Conservation (phyloP, 2,797 vertebrate species). For the Periparus ater region DNA sequence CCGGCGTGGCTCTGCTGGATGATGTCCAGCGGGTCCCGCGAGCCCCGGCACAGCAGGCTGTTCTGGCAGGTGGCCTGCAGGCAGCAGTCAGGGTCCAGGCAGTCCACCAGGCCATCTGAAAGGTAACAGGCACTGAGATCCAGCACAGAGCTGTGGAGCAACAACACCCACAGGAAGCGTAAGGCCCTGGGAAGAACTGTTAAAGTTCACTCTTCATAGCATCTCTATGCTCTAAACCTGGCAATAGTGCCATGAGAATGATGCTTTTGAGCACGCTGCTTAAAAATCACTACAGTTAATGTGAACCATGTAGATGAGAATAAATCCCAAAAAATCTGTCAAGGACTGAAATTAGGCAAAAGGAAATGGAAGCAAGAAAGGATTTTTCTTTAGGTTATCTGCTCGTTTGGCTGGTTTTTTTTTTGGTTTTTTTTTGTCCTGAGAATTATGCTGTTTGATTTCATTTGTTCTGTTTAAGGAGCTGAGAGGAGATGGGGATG, state of each 20-base stretch:
- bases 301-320: neutral
- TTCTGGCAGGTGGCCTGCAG: constrained; percentile 92
- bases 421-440: neutral
- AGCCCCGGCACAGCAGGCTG: constrained; percentile 93
- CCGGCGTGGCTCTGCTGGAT: constrained; percentile 89
- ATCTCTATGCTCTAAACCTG: neutral
- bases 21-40: constrained; percentile 92
- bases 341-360: neutral
- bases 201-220: neutral
- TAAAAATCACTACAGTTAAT: neutral
- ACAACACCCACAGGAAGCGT: accelerated
- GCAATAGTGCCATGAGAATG: accelerated
- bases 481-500: neutral
- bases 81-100: constrained; percentile 98
- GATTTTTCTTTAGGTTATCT: neutral
- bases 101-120: constrained; percentile 96
- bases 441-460: neutral
- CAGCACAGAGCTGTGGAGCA: neutral
- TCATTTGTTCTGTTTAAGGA: neutral
- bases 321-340: neutral
- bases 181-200: neutral
- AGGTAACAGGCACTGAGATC: constrained; percentile 11
- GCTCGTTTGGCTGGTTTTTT: neutral
- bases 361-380: neutral
- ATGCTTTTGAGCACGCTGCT: neutral